Conservation (phyloP, 1,140 invertebrate genomes). For the Drosophila melanica region DNA sequence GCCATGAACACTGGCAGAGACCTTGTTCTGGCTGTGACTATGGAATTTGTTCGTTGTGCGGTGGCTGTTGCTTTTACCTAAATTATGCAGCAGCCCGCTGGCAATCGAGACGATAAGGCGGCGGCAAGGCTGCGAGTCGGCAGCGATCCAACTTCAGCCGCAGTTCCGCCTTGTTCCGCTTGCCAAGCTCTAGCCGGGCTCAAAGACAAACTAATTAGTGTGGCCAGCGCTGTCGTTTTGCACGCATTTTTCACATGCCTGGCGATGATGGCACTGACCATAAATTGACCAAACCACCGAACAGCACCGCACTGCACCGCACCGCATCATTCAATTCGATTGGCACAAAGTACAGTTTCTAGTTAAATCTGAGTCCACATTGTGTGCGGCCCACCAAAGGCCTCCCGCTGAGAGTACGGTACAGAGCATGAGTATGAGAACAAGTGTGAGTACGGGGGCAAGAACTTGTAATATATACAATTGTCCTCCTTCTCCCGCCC, state of each 20-base stretch:
- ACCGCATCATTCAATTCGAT: constrained; percentile 42
- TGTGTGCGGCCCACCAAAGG: constrained; percentile 60
- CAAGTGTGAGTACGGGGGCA: constrained; percentile 22
- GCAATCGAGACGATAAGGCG: constrained; percentile 16
- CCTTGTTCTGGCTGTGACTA: constrained; percentile 1
- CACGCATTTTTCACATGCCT: constrained; percentile 56
- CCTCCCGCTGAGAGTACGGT: constrained; percentile 46
- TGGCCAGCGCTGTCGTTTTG: constrained; percentile 53
- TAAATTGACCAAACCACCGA: constrained; percentile 37
- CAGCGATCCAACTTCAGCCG: constrained; percentile 19
- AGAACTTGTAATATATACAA: constrained; percentile 50
- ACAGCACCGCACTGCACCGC: constrained; percentile 1
- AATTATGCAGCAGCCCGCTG: constrained; percentile 73
- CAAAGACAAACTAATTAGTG: constrained; percentile 76
- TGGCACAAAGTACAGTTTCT: constrained; percentile 61
- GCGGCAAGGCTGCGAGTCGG: constrained; percentile 8
- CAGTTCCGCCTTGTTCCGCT: constrained; percentile 21
- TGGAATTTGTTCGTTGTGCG: constrained; percentile 44
- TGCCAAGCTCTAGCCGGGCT: constrained; percentile 23
- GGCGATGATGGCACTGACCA: constrained; percentile 42
- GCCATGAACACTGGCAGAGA: constrained; percentile 11
- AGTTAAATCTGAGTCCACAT: constrained; percentile 58
- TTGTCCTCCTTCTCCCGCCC: constrained; percentile 1
- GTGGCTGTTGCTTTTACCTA: constrained; percentile 54
- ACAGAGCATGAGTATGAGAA: constrained; percentile 21